Conservation (phyloP, 2,797 vertebrate species). For the Champsocephalus esox region DNA sequence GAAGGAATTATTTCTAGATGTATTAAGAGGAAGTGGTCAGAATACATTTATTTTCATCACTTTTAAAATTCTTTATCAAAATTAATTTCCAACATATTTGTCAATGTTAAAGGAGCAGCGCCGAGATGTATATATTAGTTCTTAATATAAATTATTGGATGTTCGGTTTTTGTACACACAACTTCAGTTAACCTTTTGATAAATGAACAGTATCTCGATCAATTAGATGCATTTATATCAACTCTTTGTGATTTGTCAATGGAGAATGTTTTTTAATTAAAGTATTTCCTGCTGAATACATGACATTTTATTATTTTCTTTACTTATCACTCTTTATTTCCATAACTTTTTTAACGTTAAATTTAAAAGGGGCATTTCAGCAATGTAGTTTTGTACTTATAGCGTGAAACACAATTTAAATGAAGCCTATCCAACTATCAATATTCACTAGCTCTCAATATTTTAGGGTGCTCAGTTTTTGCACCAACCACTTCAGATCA, state of each 20-base stretch:
- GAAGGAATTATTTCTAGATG: neutral
- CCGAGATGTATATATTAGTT: no score
- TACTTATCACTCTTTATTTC: neutral
- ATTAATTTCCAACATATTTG: no score
- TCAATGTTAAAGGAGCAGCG: no score
- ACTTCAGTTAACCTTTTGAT: neutral
- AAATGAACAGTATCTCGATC: neutral
- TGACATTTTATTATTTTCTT: neutral
- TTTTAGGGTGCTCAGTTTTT: conserved; percentile 7
- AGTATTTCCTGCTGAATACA: neutral
- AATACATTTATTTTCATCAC: no score
- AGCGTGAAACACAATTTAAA: neutral
- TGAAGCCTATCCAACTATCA: neutral
- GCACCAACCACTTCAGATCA: conserved; percentile 20
- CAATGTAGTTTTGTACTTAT: neutral
- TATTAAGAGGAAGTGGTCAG: no score
- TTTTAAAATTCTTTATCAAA: no score
- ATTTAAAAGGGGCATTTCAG: neutral
- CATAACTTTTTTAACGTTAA: neutral
- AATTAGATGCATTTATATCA: neutral
- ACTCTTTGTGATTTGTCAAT: neutral
- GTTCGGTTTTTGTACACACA: no score
- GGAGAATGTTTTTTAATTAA: neutral
- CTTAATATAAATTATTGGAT: no score
- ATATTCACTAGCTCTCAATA: conserved; percentile 9